Evolutionary conservation across 2,888 invertebrate species (phyloP).

Genomic region (Lysandra coridon): DNA sequence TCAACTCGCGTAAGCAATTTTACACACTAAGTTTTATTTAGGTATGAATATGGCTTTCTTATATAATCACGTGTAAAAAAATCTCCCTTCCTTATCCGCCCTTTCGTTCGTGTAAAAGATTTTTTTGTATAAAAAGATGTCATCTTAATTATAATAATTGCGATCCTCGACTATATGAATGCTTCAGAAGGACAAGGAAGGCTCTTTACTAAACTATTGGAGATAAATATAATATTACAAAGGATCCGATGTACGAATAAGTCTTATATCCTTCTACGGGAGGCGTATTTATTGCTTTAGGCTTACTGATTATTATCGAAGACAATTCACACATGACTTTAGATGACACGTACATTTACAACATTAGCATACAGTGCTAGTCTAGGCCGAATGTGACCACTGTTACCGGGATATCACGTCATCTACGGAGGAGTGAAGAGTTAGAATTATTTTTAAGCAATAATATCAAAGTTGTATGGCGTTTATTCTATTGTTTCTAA

Average conservation of each 20-base stretch:
- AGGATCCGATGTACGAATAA: constrained; percentile 41
- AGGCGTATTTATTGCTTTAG: constrained; percentile 62
- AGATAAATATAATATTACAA: constrained; percentile 40
- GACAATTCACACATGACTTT: constrained; percentile 40
- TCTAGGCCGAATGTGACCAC: background rate
- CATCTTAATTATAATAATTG: constrained; percentile 24
- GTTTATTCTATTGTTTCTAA: background rate
- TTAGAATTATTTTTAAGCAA: background rate
- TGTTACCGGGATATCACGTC: background rate
- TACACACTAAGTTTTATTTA: constrained; percentile 51
- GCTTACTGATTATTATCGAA: constrained; percentile 55
- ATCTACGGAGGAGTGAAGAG: background rate
- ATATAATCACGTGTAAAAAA: constrained; percentile 53
- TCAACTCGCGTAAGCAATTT: constrained; percentile 60
- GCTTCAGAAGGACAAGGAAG: constrained; percentile 42
- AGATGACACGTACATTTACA: constrained; percentile 37
- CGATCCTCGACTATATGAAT: constrained; percentile 18
- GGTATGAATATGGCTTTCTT: constrained; percentile 55
- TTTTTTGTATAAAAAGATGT: constrained; percentile 21
- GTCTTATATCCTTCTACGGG: constrained; percentile 49
- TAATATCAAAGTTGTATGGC: background rate
- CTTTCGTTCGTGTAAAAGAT: constrained; percentile 14
- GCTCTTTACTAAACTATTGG: constrained; percentile 40
- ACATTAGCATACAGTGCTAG: constrained; percentile 30
- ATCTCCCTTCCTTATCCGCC: constrained; percentile 39